phyloP scores from a whole-genome alignment of 2,113 vertebrate species.

The Paramisgurnus dabryanus region DNA sequence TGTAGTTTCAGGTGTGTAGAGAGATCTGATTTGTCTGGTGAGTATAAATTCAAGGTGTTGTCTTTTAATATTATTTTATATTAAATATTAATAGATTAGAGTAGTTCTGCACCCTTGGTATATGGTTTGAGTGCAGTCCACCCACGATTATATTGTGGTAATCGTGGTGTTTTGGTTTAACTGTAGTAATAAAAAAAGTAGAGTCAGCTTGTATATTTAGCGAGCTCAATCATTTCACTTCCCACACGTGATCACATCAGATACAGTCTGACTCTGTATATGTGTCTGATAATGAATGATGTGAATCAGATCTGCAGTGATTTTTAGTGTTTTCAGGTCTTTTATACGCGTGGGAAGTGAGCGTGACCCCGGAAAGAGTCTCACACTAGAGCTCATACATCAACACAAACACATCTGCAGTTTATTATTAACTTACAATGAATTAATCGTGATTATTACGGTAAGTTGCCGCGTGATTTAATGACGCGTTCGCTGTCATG shows the following conservation, averaged over 20 bases:
- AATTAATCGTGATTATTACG: neutral
- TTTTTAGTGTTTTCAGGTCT: neutral
- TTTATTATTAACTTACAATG: too few relatives aligned
- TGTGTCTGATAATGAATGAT: neutral
- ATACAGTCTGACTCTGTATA: neutral
- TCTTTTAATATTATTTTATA: neutral
- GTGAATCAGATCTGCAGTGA: neutral
- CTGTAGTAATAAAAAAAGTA: too few relatives aligned
- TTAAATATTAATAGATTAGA: neutral
- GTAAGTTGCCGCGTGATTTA: neutral
- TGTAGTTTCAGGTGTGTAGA: conserved; percentile 8
- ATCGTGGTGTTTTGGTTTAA: too few relatives aligned
- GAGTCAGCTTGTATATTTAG: too few relatives aligned
- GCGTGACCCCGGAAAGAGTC: conserved; percentile 29
- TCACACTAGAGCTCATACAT: neutral
- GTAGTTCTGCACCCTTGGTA: too few relatives aligned
- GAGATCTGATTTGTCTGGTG: neutral
- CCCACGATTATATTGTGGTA: too few relatives aligned
- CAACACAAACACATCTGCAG: neutral
- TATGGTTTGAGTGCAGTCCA: too few relatives aligned
- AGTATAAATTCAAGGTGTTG: neutral
- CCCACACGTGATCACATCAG: neutral
- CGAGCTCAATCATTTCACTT: neutral
- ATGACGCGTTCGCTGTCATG: neutral
- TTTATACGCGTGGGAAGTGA: neutral